Evolutionary conservation across 2,113 vertebrate species (phyloP), one percentile per base, ranked within the genome.

Genomic region (Boulengeromyrus knoepffleri): DNA sequence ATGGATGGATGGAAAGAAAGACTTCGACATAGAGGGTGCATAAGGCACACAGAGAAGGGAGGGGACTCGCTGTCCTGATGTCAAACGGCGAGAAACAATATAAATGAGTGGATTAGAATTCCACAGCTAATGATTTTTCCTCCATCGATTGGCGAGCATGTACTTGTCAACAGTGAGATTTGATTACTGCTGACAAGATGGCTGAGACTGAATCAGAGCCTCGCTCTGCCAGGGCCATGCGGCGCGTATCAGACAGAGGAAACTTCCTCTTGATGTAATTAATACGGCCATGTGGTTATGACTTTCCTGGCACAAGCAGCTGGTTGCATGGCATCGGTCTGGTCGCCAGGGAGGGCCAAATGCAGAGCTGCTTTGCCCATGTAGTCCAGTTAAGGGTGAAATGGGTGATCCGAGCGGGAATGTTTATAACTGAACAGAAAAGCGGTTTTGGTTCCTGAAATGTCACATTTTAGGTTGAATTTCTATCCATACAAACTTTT

Each of bases 161-260:
- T 95, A 96, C 95, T 94, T 95, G 95, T 96, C 94, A 95, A 95
- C 94, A 93, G 95, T 95, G 95, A 95, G 94, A 95, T 95, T 95
- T 96, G 95, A 96, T 96, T 96, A 96, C 94, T 89, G 94, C 95
- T 95, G 95, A 96, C 95, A 95, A 90, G 90, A 93, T 3, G 93
- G 93, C 95, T 77, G 93, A 88, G 92, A 93, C 92, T 93, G 95
- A 94, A 95, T 95, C 94, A 95, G 94, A 94, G 94, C 92, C 94
- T 92, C 91, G 93, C 94, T 95, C 95, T 93, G 92, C 93, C 93
- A 83, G 89, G 89, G 84, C 90, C 90, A 93, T 93, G 85, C 92
- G 0, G 90, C 93, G 94, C 94, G 95, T 96, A 95, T 95, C 94
- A 95, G 95, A 95, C 96, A 92, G 85, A 94, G 93, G 91, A 36